Evolutionary conservation across 2,888 invertebrate genomes (phyloP), one percentile per base, ranked within the genome.

Genomic region (Ganaspis brasiliensis): DNA sequence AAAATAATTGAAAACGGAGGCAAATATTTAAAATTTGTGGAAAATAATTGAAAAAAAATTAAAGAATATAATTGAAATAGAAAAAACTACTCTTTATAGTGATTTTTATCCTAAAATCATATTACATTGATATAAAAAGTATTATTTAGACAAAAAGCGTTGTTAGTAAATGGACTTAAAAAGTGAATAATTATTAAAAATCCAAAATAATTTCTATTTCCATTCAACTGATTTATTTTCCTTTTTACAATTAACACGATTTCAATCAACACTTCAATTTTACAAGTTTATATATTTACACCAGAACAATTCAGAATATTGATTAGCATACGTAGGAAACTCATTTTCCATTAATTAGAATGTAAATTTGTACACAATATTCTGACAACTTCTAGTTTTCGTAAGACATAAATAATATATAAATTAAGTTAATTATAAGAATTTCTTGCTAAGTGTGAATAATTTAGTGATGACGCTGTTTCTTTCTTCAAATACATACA

Each of bases 401-500:
- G 0, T 19, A 8, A 52, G 4, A 8, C 1, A 52, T 52, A 52
- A 52, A 52, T 52, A 52, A 52, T 52, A 45, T 45, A 52, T 52
- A 52, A 52, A 52, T 52, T 52, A 52, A 52, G 31, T 31, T 4
- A 16, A 52, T 9, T 52, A 52, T 14, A 45, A 14, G 4, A n/a
- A 45, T 52, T 6, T 31, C 31, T 52, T 52, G 8, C 52, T 52
- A 52, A 45, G n/a, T 45, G 6, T 31, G 12, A 14, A 45, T 14
- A 1, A 45, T n/a, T 45, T 14, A 14, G n/a, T 45, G 45, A 45
- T 14, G 9, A 19, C 14, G 19, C 16, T 52, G 52, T 52, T 52
- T 52, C 40, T 40, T 52, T 52, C 16, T 19, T 5, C 19, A 63
- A 63, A 67, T 14, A 67, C 40, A 59, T 59, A 59, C n/a, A 31